Conservation (phyloP, 2,888 invertebrate genomes). For the Nipponacmea schrenckii region DNA sequence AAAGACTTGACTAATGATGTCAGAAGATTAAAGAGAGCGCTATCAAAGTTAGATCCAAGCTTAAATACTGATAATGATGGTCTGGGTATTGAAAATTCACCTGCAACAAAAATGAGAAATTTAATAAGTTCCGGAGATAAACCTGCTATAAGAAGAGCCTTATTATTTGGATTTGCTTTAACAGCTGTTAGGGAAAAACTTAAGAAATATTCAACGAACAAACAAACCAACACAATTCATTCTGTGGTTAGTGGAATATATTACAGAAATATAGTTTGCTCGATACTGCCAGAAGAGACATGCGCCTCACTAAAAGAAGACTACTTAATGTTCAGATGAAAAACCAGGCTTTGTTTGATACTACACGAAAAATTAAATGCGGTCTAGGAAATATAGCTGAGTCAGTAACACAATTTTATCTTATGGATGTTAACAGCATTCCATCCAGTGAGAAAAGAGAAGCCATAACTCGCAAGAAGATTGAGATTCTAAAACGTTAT, state of each 20-base stretch:
- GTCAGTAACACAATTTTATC: constrained; percentile 10
- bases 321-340: neutral
- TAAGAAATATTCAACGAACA: constrained; percentile 9
- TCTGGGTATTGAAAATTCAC: neutral
- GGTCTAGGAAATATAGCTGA: neutral
- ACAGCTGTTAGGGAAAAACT: constrained; percentile 1
- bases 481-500: constrained; percentile 15
- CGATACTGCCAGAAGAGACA: neutral
- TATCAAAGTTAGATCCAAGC: too few relatives aligned
- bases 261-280: neutral
- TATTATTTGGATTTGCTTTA: constrained; percentile 17
- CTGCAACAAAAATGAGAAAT: neutral
- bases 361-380: neutral
- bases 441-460: constrained; percentile 15
- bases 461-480: constrained; percentile 11
- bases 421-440: constrained; percentile 16
- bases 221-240: neutral
- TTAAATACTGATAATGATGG: too few relatives aligned
- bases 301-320: neutral
- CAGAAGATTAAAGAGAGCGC: too few relatives aligned
- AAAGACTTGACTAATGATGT: too few relatives aligned
- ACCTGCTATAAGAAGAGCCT: neutral
- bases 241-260: neutral
- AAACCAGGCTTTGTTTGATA: neutral
- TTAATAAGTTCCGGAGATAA: constrained; percentile 5